Conservation (phyloP, 1,140 invertebrate genomes). For the Drosophila pectinifera region DNA sequence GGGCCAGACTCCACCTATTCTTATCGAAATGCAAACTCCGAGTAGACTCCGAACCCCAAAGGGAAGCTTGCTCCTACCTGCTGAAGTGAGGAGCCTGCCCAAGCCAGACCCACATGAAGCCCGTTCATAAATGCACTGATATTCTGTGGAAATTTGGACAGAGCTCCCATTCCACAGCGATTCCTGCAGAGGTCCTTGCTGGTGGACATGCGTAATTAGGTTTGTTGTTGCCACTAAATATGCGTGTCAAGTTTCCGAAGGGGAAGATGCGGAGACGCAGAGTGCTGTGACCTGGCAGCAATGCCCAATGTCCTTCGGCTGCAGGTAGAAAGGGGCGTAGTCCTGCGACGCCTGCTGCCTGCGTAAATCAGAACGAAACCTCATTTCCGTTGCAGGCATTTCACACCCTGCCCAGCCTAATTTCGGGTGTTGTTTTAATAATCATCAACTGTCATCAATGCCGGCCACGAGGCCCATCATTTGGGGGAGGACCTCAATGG, state of each 20-base stretch:
- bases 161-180: background rate
- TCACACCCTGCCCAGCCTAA: constrained; percentile 56
- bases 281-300: constrained; percentile 37
- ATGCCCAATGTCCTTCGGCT: constrained; percentile 65
- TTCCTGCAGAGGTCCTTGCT: constrained; percentile 56
- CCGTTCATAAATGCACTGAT: constrained; percentile 51
- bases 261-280: constrained; percentile 9
- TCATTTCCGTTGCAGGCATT: constrained; percentile 81
- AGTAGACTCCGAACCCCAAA: constrained; percentile 2
- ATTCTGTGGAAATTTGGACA: constrained; percentile 19
- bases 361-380: constrained; percentile 79
- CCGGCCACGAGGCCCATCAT: constrained; percentile 17
- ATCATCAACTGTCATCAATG: constrained; percentile 78
- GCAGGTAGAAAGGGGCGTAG: constrained; percentile 22
- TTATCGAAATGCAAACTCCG: constrained; percentile 47
- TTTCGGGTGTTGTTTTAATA: constrained; percentile 77
- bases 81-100: constrained; percentile 4
- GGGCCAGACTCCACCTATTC: constrained; percentile 7
- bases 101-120: constrained; percentile 16
- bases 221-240: constrained; percentile 80
- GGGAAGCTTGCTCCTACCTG: background rate
- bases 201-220: constrained; percentile 79
- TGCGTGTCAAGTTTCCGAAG: constrained; percentile 75
- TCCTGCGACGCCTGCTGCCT: constrained; percentile 33
- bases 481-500: constrained; percentile 1